Evolutionary conservation across 1,140 invertebrate species (phyloP), one percentile per base, ranked within the genome.

Genomic region (Pogonomyrmex barbatus): DNA sequence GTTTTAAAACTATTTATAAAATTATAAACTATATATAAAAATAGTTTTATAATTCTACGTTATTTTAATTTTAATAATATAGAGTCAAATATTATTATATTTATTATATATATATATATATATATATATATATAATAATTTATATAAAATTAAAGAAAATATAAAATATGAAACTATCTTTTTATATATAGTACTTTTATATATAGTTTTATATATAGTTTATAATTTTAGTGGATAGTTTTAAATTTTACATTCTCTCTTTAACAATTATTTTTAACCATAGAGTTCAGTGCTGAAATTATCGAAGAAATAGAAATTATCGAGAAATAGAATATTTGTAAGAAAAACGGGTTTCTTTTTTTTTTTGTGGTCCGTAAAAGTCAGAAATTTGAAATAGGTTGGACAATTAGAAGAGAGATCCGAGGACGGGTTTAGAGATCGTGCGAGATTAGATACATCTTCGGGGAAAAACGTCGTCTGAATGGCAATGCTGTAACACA

Each of bases 371-470:
- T 1, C 14, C 12, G 14, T 78, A 85, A 85, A 85, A 24, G 58
- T 1, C 10, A 10, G 17, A n/a, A 36, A 76, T 60, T 86, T 14
- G 36, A 71, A 54, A 30, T 47, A 47, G 42, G 30, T 52, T 47
- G 50, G 68, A 47, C 10, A 45, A 5, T 12, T 6, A 12, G 4
- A 24, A 4, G 47, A 56, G 33, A 45, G 62, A 54, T 65, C 14
- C 75, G 24, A 30, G 17, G 68, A 52, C 30, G 39, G 47, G 14
- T 71, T 76, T 2, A 33, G 33, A 88, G 87, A 78, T 78, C 63
- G 45, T 73, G n/a, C 45, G n/a, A 79, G 65, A 89, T 89, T 83
- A 83, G 65, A 89, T 62, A 88, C 33, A 82, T 50, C 73, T 56
- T 58, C 8, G 36, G 33, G n/a, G 54, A 54, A n/a, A 24, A 77